A percentile compares a stretch with the other conserved stretches of the same genome.
phyloP scores from a whole-genome alignment of 2,797 vertebrate species.

The Anguilla obscura region DNA sequence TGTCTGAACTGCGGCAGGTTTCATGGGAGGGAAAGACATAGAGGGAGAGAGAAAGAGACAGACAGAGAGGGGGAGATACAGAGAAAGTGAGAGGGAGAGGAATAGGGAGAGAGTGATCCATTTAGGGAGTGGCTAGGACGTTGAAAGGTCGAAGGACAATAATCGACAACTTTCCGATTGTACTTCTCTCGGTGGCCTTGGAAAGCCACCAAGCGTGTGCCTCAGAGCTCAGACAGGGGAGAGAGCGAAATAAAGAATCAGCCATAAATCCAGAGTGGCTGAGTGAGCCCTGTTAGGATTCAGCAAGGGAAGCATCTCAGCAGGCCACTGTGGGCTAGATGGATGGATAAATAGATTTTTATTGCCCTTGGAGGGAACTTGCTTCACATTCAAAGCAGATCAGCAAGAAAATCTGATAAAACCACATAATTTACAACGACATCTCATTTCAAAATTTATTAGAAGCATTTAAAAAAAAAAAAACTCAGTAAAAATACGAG shows the following conservation, averaged over 20 bases:
- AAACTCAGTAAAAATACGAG: too few relatives aligned
- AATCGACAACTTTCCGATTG: not conserved
- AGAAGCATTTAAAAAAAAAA: not conserved
- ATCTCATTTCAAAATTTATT: not conserved
- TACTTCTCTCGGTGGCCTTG: not conserved
- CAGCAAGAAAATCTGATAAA: not conserved
- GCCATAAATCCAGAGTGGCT: not conserved
- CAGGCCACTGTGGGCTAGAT: not conserved
- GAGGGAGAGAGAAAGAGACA: too few relatives aligned
- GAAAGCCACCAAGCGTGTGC: not conserved
- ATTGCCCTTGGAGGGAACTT: not conserved
- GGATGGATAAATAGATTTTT: not conserved
- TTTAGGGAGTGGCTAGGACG: not conserved
- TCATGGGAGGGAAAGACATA: too few relatives aligned
- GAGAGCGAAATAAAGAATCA: not conserved
- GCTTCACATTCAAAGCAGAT: not conserved
- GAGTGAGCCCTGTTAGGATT: not conserved
- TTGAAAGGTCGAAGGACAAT: not conserved
- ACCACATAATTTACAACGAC: not conserved
- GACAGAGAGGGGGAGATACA: too few relatives aligned
- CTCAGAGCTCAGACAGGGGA: not conserved
- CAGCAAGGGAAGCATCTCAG: not conserved
- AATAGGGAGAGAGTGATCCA: not conserved
- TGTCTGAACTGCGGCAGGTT: too few relatives aligned
- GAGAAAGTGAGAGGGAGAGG: too few relatives aligned